Evolutionary conservation across 2,113 vertebrate species (phyloP).

Genomic region (Pardalotus punctatus): DNA sequence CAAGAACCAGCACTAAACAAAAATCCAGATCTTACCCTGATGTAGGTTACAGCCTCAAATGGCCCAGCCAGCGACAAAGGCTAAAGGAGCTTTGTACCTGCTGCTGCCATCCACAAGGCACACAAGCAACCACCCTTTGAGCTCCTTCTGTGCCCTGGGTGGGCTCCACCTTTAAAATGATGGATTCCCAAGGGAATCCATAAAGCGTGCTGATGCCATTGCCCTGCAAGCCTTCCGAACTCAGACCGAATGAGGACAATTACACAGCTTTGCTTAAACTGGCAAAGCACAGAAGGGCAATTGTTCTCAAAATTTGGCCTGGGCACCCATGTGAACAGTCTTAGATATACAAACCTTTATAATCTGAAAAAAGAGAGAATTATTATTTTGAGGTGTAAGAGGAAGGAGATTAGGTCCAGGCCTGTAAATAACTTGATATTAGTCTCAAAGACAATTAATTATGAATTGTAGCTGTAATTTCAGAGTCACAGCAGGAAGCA

Average conservation of each 20-base stretch:
- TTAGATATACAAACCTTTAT: neutral
- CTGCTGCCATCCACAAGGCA: neutral
- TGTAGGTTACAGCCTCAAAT: neutral
- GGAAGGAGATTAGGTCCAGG: slow-evolving; percentile 45
- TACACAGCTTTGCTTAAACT: neutral
- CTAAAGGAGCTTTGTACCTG: neutral
- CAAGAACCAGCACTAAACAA: neutral
- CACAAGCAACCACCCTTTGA: neutral
- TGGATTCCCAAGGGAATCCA: neutral
- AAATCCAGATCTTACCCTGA: neutral
- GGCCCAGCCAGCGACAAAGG: neutral
- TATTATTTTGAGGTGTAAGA: slow-evolving; percentile 63
- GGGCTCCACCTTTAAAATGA: neutral
- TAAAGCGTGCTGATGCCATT: neutral
- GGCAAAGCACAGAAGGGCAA: slow-evolving; percentile 1
- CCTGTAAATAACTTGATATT: slow-evolving; percentile 65
- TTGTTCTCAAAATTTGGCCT: slow-evolving; percentile 26
- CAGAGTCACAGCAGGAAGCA: slow-evolving; percentile 66
- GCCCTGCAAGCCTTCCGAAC: neutral
- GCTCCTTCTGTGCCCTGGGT: neutral
- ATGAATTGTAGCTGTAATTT: slow-evolving; percentile 69
- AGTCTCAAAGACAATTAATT: slow-evolving; percentile 70
- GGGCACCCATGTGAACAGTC: neutral
- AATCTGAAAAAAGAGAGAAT: slow-evolving; percentile 13
- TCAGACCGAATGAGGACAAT: neutral